Evolutionary conservation across 2,797 vertebrate species (phyloP).

Genomic region (Sus cebifrons): DNA sequence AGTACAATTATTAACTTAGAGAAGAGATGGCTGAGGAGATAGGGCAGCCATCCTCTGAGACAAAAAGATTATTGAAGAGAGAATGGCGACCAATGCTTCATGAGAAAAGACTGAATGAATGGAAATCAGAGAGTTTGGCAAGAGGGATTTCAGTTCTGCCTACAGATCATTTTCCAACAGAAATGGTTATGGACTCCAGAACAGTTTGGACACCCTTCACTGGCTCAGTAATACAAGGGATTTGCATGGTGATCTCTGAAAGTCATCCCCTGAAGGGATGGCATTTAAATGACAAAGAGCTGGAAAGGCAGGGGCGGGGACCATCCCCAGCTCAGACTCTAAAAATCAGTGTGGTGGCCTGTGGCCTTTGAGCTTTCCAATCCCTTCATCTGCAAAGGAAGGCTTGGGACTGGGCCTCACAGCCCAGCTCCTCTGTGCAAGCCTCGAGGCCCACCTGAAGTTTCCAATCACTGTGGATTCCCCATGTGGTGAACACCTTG

Average conservation of each 20-base stretch:
- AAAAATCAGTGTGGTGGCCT: accelerated
- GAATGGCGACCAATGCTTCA: not conserved
- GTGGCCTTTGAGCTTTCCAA: not conserved
- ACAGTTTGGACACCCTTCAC: not conserved
- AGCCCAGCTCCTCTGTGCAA: not conserved
- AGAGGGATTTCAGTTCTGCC: conserved; percentile 44
- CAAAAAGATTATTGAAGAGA: conserved; percentile 44
- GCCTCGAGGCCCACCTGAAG: not conserved
- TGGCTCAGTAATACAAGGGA: not conserved
- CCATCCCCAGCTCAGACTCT: not conserved
- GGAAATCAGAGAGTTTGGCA: not conserved
- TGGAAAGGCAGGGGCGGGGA: not conserved
- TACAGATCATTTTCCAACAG: not conserved
- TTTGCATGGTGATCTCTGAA: not conserved
- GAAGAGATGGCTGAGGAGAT: not conserved
- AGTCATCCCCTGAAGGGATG: not conserved
- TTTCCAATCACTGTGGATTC: not conserved
- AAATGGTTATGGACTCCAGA: not conserved
- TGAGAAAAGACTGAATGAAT: conserved; percentile 17
- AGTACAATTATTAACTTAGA: conserved; percentile 19
- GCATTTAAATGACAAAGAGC: not conserved
- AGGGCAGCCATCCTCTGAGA: not conserved
- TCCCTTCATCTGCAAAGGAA: not conserved
- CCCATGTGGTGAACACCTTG: conserved; percentile 82
- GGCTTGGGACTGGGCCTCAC: not conserved